phyloP scores from a whole-genome alignment of 2,888 invertebrate species.

The Belgica antarctica region DNA sequence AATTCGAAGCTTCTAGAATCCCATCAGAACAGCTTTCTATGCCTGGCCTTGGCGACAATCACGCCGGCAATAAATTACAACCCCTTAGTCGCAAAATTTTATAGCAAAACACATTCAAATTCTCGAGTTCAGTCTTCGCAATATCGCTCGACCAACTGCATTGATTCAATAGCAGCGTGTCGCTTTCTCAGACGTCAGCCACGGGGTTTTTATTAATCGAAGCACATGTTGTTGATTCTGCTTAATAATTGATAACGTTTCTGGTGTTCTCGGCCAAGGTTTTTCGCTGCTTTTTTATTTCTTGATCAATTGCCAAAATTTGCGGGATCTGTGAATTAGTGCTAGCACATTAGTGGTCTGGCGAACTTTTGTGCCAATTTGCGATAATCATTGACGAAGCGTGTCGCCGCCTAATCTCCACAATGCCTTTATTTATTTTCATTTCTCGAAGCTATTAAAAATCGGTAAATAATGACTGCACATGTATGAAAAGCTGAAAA shows the following conservation, averaged over 20 bases:
- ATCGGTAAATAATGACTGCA: conserved; percentile 8
- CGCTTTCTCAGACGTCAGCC: conserved; percentile 1
- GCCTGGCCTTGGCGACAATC: neutral
- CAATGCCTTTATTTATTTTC: conserved; percentile 1
- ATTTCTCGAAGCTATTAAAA: conserved; percentile 23
- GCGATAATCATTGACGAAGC: neutral
- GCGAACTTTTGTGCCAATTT: neutral
- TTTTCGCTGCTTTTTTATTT: no score
- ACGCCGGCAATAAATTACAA: neutral
- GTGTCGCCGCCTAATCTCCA: neutral
- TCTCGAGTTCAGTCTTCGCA: neutral
- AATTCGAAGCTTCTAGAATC: no score
- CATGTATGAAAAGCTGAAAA: neutral
- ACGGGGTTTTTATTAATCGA: conserved; percentile 24
- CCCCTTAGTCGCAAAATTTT: no score
- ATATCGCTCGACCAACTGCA: neutral
- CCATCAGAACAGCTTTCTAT: no score
- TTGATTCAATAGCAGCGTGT: neutral
- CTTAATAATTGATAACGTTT: conserved; percentile 28
- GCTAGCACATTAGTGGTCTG: neutral
- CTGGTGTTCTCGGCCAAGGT: neutral
- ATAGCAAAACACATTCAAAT: no score
- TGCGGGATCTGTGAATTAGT: neutral
- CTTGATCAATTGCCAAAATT: conserved; percentile 29
- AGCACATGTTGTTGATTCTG: conserved; percentile 26